Percentiles rank a stretch among this genome's conserved stretches.
phyloP scores from a whole-genome alignment of 2,113 vertebrate species.

The Nycticryphes semicollaris region DNA sequence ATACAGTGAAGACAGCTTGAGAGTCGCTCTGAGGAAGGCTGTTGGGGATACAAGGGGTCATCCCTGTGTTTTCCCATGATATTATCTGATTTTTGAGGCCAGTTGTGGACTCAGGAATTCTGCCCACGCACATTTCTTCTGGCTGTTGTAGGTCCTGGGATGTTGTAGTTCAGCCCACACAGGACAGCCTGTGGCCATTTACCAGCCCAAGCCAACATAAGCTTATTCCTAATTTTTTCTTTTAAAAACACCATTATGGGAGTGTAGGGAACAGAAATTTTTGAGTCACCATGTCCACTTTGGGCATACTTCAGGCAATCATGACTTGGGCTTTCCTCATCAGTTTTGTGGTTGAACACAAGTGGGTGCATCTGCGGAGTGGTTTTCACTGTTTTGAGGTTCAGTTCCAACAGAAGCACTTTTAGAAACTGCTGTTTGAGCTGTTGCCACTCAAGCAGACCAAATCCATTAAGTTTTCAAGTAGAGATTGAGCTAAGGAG shows the following conservation, averaged over 20 bases:
- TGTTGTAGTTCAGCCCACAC: not conserved
- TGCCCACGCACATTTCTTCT: slow-evolving; percentile 38
- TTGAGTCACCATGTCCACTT: not conserved
- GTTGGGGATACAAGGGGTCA: not conserved
- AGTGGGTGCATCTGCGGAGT: not conserved
- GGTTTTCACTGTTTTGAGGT: not conserved
- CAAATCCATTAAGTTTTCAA: not conserved
- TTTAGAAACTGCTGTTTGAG: not conserved
- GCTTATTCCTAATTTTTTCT: not conserved
- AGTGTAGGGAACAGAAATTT: not conserved
- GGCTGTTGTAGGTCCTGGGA: slow-evolving; percentile 5
- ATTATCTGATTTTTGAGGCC: slow-evolving; percentile 43
- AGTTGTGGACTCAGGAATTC: slow-evolving; percentile 14
- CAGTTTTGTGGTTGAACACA: not conserved
- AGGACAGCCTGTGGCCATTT: not conserved
- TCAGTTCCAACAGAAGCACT: not conserved
- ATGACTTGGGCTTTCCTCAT: not conserved
- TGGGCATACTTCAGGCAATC: not conserved
- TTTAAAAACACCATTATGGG: not conserved
- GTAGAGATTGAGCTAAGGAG: not conserved
- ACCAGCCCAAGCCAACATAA: not conserved
- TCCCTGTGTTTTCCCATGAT: slow-evolving; percentile 51
- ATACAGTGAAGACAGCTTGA: not conserved
- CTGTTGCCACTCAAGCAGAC: not conserved
- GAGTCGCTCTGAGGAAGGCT: not conserved